Base-by-base conservation (phyloP, 1,140 invertebrate genomes). In the Frieseomelitta varia region DNA sequence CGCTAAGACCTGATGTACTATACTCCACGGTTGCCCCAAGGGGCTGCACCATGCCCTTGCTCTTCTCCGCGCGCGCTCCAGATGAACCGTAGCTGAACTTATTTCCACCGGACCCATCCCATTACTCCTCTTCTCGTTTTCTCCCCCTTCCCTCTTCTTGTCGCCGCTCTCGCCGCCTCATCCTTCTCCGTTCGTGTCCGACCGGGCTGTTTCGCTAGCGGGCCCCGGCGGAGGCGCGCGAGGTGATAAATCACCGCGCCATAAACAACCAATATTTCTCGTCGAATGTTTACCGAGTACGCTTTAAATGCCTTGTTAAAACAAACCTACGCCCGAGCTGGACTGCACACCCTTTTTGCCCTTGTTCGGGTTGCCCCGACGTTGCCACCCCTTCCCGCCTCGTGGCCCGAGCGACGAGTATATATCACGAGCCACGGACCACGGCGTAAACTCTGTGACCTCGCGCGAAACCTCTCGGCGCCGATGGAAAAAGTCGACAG, bases 261-360 rank as follows among this genome's bases (percentile, higher is more conserved):
- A 92, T 94, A 94, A 94, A 94, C 93, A 94, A 94, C 93, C 94
- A 90, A 95, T 95, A 95, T 95, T 94, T 94, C 92, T 94, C 91
- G 91, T 86, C 92, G 92, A 93, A 95, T 95, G 94, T 95, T 95
- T 95, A 95, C 94, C 92, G 94, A 95, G 94, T 94, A 93, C 93
- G 92, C 93, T 95, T 95, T 95, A 95, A 94, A 94, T 93, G 94
- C 92, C 94, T 95, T 94, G 94, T 95, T 95, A 95, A 95, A 94
- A 94, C 93, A 94, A 95, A 94, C 94, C 94, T 94, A 94, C 93
- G 94, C 92, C 88, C 88, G 84, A 79, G 78, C 83, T 79, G 87
- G 87, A 88, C 84, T 86, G 87, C 81, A 80, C 73, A 65, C 88
- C 84, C 84, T 84, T 87, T 85, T 84, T 87, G 86, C 88, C 87